Evolutionary conservation across 2,113 vertebrate genomes (phyloP).

Genomic region (Caranx melampygus): DNA sequence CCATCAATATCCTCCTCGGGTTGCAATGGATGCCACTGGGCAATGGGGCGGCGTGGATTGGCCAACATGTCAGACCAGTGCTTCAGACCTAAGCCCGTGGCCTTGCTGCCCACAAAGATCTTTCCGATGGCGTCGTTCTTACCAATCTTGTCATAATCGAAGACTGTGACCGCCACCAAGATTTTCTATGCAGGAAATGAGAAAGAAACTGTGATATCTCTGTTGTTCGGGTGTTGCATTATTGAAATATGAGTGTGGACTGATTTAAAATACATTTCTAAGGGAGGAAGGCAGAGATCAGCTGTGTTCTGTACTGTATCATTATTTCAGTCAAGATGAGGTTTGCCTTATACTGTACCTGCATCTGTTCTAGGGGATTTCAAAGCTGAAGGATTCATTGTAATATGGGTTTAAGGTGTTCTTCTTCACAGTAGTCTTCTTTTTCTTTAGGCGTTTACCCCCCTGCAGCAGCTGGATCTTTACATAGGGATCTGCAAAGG

Average conservation of each 20-base stretch:
- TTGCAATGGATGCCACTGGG: conserved; percentile 97
- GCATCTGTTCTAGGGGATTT: conserved; percentile 98
- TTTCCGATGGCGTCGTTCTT: conserved; percentile 99
- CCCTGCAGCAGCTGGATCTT: conserved; percentile 99
- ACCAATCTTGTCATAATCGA: conserved; percentile 99
- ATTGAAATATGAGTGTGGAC: background rate
- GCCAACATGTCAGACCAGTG: conserved; percentile 99
- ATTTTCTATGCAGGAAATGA: conserved; percentile 88
- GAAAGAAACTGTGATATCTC: conserved; percentile 3
- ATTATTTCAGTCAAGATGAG: background rate
- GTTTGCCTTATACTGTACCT: conserved; percentile 82
- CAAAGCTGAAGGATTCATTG: conserved; percentile 99
- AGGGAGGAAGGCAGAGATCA: background rate
- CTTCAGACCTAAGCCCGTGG: conserved; percentile 91
- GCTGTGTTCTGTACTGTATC: background rate
- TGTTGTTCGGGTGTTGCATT: background rate
- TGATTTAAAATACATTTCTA: background rate
- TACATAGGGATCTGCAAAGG: conserved; percentile 92
- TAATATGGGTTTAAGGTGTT: conserved; percentile 98
- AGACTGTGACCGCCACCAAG: conserved; percentile 95
- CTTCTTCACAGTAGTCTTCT: conserved; percentile 99
- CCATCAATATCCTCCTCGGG: conserved; percentile 97
- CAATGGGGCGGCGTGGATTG: conserved; percentile 96
- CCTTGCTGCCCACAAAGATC: conserved; percentile 95
- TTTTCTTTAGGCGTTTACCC: conserved; percentile 98